A percentile compares a stretch with the other conserved stretches of the same genome.
These are phyloP conservation scores for Euzophera pinguis DNA, from an alignment of 2,888 invertebrate genomes.

Conservation along the genomic window DNA sequence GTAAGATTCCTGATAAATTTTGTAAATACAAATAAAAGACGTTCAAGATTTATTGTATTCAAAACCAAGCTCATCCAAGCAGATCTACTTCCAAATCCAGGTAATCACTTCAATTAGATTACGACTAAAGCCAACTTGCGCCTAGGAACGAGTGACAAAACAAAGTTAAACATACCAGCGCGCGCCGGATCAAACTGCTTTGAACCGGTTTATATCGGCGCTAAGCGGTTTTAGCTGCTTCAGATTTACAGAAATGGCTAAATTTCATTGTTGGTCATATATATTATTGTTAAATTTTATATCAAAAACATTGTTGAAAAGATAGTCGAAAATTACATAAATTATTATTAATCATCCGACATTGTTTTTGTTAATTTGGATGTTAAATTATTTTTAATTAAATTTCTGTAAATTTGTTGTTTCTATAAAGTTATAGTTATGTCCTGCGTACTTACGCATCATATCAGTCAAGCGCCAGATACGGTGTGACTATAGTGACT, in stretches of 20 bases:
- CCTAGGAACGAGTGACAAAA: conserved; percentile 28
- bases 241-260: not conserved
- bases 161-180: conserved; percentile 25
- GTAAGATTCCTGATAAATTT: too few relatives aligned
- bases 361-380: too few relatives aligned
- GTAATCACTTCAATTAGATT: conserved; percentile 31
- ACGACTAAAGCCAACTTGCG: conserved; percentile 8
- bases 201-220: conserved; percentile 27
- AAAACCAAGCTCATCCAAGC: not conserved
- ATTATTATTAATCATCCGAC: too few relatives aligned
- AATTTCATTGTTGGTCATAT: not conserved
- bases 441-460: too few relatives aligned
- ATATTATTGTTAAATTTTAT: not conserved
- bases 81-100: conserved; percentile 18
- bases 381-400: too few relatives aligned
- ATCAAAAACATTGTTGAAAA: too few relatives aligned
- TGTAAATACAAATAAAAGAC: too few relatives aligned
- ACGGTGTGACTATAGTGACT: too few relatives aligned
- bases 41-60: not conserved
- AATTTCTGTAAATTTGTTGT: too few relatives aligned
- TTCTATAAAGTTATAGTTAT: too few relatives aligned
- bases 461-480: too few relatives aligned
- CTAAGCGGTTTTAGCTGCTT: conserved; percentile 22
- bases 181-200: conserved; percentile 16
- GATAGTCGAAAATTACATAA: too few relatives aligned